These are phyloP conservation scores for Coracias cyanogaster DNA, from an alignment of 2,797 vertebrate species.

Conservation along the genomic window DNA sequence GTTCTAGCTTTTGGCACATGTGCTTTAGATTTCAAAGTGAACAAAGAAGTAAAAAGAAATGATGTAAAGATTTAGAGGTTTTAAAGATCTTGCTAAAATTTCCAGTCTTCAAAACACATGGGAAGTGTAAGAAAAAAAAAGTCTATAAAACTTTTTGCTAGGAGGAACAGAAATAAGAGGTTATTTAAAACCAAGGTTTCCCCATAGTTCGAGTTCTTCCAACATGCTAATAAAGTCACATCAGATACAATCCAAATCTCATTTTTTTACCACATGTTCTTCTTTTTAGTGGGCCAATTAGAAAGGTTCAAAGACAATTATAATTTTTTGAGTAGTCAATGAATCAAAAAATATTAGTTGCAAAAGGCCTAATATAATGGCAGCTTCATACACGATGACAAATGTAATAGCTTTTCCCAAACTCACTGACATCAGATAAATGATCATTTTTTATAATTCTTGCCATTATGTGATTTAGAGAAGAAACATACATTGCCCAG, in stretches of 20 bases:
- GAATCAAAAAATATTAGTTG: slow-evolving; percentile 17
- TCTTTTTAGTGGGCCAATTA: slow-evolving; percentile 17
- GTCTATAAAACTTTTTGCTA: background rate
- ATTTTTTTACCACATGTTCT: background rate
- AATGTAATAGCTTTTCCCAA: slow-evolving; percentile 16
- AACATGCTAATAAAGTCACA: background rate
- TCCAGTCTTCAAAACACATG: background rate
- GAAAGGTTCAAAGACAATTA: background rate
- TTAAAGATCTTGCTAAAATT: background rate
- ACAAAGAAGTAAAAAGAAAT: background rate
- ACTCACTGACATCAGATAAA: slow-evolving; percentile 46
- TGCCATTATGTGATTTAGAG: slow-evolving; percentile 30
- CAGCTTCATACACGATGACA: slow-evolving; percentile 29
- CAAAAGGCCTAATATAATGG: background rate
- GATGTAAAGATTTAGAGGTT: background rate
- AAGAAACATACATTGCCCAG: slow-evolving; percentile 42
- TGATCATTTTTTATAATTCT: slow-evolving; percentile 41
- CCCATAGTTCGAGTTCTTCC: background rate
- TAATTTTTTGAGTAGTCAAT: background rate
- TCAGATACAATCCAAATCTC: background rate
- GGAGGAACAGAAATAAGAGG: background rate
- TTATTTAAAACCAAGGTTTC: background rate
- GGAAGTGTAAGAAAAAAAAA: background rate
- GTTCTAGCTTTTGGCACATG: background rate
- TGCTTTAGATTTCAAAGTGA: background rate